phyloP scores from a whole-genome alignment of 1,140 invertebrate species.

The Streblospio benedicti region DNA sequence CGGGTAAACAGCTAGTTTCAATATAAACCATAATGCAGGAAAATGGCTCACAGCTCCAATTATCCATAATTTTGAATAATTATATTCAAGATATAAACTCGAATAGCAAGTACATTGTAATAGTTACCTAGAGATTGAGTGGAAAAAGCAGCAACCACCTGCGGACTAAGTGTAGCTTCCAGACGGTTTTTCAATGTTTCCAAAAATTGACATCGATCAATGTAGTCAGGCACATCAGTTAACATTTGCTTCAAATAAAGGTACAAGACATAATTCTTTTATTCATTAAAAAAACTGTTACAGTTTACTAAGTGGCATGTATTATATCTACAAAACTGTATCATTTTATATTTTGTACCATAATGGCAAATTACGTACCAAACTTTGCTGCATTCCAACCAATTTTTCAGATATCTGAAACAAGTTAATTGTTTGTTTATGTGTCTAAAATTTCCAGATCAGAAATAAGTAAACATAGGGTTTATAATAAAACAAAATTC shows the following conservation, averaged over 20 bases:
- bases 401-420: constrained; percentile 61
- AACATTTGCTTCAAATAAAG: constrained; percentile 55
- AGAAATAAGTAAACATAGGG: constrained; percentile 9
- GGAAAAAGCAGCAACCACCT: constrained; percentile 72
- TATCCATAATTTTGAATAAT: no score
- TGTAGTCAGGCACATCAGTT: constrained; percentile 73
- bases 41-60: no score
- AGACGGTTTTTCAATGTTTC: constrained; percentile 82
- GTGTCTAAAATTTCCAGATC: no score
- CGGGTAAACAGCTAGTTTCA: no score
- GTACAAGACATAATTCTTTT: not conserved
- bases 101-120: no score
- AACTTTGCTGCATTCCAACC: constrained; percentile 69
- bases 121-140: constrained; percentile 57
- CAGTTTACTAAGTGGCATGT: not conserved
- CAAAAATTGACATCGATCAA: constrained; percentile 69
- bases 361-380: constrained; percentile 41
- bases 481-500: not conserved
- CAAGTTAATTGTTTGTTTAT: constrained; percentile 9
- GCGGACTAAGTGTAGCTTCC: constrained; percentile 76
- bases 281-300: not conserved
- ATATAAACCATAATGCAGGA: no score
- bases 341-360: not conserved
- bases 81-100: no score
- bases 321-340: not conserved